Percentiles rank a stretch among this genome's conserved stretches.
Evolutionary conservation across 2,797 vertebrate genomes (phyloP).

Genomic region (Discoglossus pictus): DNA sequence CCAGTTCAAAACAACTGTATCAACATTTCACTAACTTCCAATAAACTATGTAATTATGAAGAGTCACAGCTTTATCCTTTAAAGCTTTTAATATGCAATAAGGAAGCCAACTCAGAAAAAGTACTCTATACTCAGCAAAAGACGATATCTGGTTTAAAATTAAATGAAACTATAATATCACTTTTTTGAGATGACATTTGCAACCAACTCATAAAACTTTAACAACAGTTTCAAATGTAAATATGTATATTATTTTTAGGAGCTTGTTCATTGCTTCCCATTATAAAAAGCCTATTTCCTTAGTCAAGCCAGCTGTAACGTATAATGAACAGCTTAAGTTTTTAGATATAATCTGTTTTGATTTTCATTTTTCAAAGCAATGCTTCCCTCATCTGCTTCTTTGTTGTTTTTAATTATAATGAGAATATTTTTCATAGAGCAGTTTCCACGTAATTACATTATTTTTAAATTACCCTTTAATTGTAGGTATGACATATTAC

Average conservation of each 20-base stretch:
- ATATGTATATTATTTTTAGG: conserved; percentile 28
- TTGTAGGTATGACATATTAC: too few species aligned
- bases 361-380: conserved; percentile 6
- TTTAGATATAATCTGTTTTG: conserved; percentile 31
- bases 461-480: too few species aligned
- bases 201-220: conserved; percentile 36
- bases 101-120: conserved; percentile 6
- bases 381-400: conserved; percentile 10
- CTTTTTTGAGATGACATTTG: conserved; percentile 9
- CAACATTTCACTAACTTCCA: conserved; percentile 39
- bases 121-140: conserved; percentile 33
- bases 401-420: not conserved
- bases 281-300: conserved; percentile 20
- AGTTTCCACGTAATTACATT: too few species aligned
- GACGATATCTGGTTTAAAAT: conserved; percentile 26
- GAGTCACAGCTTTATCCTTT: conserved; percentile 35
- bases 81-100: conserved; percentile 37
- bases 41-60: conserved; percentile 42
- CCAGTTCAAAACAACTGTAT: conserved; percentile 29
- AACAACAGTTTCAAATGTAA: conserved; percentile 32
- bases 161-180: conserved; percentile 12
- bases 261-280: conserved; percentile 12
- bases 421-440: too few species aligned
- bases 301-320: conserved; percentile 23
- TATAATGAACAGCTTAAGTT: conserved; percentile 21